A percentile compares a stretch with the other conserved stretches of the same genome.
These are phyloP conservation scores for Bathynomus jamesi DNA, from an alignment of 1,140 invertebrate species.

Conservation along the genomic window DNA sequence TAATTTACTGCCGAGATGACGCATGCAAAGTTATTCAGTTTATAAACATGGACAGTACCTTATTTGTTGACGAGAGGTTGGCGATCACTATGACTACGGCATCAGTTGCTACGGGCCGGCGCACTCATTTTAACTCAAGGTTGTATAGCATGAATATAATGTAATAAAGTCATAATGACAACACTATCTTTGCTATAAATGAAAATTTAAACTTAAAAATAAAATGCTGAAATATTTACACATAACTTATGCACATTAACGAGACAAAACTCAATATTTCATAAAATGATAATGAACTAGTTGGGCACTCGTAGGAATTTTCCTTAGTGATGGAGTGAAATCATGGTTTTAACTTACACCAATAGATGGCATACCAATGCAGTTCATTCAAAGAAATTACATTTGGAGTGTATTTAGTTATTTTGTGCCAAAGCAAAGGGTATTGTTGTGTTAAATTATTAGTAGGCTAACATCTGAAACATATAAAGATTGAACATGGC, in stretches of 20 bases:
- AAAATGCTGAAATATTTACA: not conserved
- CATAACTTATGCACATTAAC: not conserved
- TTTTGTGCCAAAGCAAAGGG: too few species aligned
- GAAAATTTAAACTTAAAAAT: not conserved
- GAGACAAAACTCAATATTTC: not conserved
- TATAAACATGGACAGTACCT: constrained; percentile 1
- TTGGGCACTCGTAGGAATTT: not conserved
- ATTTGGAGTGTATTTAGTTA: too few species aligned
- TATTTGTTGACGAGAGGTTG: not conserved
- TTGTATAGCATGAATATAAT: not conserved
- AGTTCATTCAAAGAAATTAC: too few species aligned
- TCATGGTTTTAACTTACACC: not conserved
- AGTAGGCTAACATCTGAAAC: too few species aligned
- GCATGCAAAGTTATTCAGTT: not conserved
- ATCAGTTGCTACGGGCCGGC: not conserved
- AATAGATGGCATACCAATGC: not conserved
- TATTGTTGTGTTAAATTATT: too few species aligned
- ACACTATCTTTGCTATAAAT: not conserved
- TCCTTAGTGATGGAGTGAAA: not conserved
- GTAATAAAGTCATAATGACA: not conserved
- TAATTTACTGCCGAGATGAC: too few species aligned
- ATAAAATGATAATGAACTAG: not conserved
- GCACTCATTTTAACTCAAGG: not conserved
- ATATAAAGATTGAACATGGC: too few species aligned
- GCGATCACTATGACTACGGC: not conserved